These are phyloP conservation scores for Proisotoma minuta DNA, from an alignment of 2,888 invertebrate genomes.

Conservation along the genomic window DNA sequence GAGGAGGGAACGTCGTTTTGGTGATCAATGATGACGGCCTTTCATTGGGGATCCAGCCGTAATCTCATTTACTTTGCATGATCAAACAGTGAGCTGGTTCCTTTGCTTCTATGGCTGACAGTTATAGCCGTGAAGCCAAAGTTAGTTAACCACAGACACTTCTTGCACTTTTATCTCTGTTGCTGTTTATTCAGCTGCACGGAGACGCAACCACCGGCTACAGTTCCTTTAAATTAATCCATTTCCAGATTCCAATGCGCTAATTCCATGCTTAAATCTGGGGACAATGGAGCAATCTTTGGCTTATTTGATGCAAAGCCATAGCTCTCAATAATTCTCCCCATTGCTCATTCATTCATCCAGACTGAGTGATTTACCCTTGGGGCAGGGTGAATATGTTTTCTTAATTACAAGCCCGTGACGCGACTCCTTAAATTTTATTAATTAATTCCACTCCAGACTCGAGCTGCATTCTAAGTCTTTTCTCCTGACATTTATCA, in stretches of 20 bases:
- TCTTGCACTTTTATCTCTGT: conserved; percentile 39
- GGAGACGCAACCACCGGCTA: conserved; percentile 24
- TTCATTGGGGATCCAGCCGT: conserved; percentile 35
- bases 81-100: conserved; percentile 42
- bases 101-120: neutral
- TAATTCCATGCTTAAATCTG: too few species aligned
- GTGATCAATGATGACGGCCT: neutral
- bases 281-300: too few species aligned
- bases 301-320: too few species aligned
- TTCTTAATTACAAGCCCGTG: conserved; percentile 33
- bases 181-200: conserved; percentile 47
- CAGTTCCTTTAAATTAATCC: neutral
- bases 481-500: neutral
- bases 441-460: conserved; percentile 36
- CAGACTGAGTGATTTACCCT: too few species aligned
- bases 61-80: conserved; percentile 48
- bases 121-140: neutral
- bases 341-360: too few species aligned
- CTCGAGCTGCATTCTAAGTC: neutral
- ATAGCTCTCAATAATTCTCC: too few species aligned
- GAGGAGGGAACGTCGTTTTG: neutral
- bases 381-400: neutral
- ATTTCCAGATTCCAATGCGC: neutral
- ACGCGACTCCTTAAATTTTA: conserved; percentile 45
- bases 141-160: conserved; percentile 1